A percentile compares a stretch with the other conserved stretches of the same genome.
Conservation (phyloP, 2,113 vertebrate genomes). For the Ptilorrhoa leucosticta region DNA sequence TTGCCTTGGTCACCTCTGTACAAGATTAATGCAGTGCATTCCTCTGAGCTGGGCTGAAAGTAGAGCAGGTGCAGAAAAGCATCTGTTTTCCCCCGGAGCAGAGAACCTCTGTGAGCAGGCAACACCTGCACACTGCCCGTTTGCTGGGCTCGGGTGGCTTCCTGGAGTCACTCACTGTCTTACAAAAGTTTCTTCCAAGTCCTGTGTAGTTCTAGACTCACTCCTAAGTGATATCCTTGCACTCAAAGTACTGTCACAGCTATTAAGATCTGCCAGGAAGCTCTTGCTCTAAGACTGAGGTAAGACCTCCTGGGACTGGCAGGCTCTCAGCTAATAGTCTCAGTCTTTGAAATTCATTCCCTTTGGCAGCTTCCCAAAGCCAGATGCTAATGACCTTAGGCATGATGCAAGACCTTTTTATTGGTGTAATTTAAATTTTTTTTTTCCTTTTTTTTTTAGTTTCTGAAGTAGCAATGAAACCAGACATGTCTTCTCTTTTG, state of each 20-base stretch:
- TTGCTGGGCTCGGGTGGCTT: background rate
- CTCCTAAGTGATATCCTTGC: background rate
- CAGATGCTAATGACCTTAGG: conserved; percentile 61
- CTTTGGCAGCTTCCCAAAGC: conserved; percentile 61
- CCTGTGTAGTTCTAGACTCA: background rate
- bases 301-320: conserved; percentile 53
- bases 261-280: conserved; percentile 61
- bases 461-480: background rate
- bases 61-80: conserved; percentile 61
- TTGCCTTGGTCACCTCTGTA: conserved; percentile 60
- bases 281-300: conserved; percentile 51
- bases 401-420: conserved; percentile 60
- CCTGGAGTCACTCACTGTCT: background rate
- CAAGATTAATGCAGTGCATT: conserved; percentile 57
- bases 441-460: background rate
- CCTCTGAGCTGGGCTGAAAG: conserved; percentile 40
- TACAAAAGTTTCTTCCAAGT: background rate
- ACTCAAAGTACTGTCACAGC: conserved; percentile 45
- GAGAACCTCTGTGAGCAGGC: background rate
- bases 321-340: conserved; percentile 60
- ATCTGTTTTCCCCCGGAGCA: conserved; percentile 42
- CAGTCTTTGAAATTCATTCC: conserved; percentile 58
- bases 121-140: conserved; percentile 16
- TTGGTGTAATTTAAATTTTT: background rate
- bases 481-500: background rate